phyloP scores from a whole-genome alignment of 2,888 invertebrate genomes.

The Aromia moschata region DNA sequence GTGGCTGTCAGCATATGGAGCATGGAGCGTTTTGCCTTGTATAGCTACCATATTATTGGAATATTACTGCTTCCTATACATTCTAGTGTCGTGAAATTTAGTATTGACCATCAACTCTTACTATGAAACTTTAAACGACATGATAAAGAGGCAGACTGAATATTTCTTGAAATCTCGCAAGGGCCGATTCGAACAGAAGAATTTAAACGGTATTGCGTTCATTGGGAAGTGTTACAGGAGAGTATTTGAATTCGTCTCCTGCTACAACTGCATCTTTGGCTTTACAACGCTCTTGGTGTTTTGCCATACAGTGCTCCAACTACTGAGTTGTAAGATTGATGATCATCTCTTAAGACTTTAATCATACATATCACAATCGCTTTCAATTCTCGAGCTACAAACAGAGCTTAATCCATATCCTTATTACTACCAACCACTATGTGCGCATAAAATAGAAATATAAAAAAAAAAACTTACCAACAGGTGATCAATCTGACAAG shows the following conservation, averaged over 20 bases:
- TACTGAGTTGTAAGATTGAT: slow-evolving; percentile 14
- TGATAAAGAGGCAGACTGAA: neutral
- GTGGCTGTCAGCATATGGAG: no score
- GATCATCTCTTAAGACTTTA: no score
- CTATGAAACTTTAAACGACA: slow-evolving; percentile 1
- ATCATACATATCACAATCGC: no score
- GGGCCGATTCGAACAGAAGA: neutral
- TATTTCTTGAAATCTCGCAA: no score
- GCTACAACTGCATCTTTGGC: slow-evolving; percentile 14
- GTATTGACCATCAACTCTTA: neutral
- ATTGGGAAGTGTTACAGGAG: slow-evolving; percentile 4
- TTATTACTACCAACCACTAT: no score
- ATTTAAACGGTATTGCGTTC: neutral
- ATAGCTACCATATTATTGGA: neutral
- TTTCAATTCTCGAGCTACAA: no score
- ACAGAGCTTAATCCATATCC: no score
- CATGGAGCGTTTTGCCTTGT: no score
- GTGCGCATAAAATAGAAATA: no score
- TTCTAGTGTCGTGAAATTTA: neutral
- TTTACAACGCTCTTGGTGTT: slow-evolving; percentile 3
- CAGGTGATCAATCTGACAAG: no score
- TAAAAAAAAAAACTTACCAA: no score
- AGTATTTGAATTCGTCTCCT: neutral
- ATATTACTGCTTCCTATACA: slow-evolving; percentile 8
- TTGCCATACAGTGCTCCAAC: slow-evolving; percentile 11